Base-by-base conservation (phyloP, 2,113 vertebrate genomes). In the Tauraco erythrolophus region DNA sequence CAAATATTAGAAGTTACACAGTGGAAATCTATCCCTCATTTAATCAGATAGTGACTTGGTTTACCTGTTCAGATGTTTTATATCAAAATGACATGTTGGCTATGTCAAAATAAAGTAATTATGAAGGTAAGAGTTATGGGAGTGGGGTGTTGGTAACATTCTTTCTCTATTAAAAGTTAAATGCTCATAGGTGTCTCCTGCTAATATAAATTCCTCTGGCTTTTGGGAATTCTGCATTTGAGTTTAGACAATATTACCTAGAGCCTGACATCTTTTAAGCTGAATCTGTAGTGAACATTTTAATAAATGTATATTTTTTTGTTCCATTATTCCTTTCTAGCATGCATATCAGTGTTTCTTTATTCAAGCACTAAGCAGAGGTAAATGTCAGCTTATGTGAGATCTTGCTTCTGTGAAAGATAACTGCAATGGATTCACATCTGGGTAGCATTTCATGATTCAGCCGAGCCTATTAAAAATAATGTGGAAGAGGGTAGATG, bases 71-170 rank as follows among this genome's bases (percentile, higher is more conserved):
- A 64, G 16, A 14, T 24, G 79, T 57, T 35, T 65, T 43, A 19
- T 39, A 62, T 61, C 39, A 80, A 87, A 84, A 58, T 75, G 7
- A 53, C 2, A 46, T 53, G 53, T 75, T 83, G 19, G 43, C 13
- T 15, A 23, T 66, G 15, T 51, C 46, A 45, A 76, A 71, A 58
- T 84, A 45, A 76, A 71, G 54, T 84, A 83, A 27, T 70, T 79
- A 28, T 23, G 30, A 78, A 27, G 2, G 2, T 50, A 78, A 65
- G 39, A 56, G 65, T 2, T 71, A 51, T 50, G 30, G 0, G 0
- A 19, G 17, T 10, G 4, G 48, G 48, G 21, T 8, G 10, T 57
- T 30, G 60, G 10, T 61, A 4, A 0, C 5, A 30, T 80, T 62
- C 7, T 46, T 88, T 56, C 33, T 5, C 43, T 56, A 19, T 43